Conservation (phyloP, 2,888 invertebrate genomes). For the Phorcus lineatus region DNA sequence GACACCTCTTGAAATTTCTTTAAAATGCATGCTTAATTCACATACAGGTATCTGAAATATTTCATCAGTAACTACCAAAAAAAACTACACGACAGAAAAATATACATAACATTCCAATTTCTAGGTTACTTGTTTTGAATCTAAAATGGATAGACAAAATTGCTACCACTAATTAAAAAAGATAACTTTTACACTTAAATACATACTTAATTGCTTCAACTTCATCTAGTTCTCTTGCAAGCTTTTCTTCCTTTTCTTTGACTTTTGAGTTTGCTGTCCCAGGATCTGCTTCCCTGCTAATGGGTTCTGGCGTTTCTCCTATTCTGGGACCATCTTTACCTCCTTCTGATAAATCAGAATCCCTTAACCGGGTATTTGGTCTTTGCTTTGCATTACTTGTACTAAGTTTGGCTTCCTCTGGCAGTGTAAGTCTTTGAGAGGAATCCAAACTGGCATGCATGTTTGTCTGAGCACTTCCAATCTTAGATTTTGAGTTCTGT, state of each 20-base stretch:
- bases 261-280: not conserved
- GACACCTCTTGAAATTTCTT: no score
- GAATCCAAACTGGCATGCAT: not conserved
- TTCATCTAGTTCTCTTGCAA: slow-evolving; percentile 48
- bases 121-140: no score
- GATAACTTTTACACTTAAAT: not conserved
- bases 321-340: not conserved
- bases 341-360: not conserved
- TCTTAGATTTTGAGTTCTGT: not conserved
- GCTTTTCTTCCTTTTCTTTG: not conserved
- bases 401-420: not conserved
- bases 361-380: no score
- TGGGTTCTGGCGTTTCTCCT: not conserved
- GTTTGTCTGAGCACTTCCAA: not conserved
- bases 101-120: no score
- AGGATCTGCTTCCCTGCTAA: not conserved
- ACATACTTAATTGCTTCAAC: slow-evolving; percentile 49
- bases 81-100: no score
- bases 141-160: no score
- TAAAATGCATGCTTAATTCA: no score
- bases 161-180: not conserved
- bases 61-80: no score
- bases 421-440: not conserved
- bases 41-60: no score
- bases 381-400: not conserved